Evolutionary conservation across 2,797 vertebrate genomes (phyloP).

Genomic region (Serranus cabrilla): DNA sequence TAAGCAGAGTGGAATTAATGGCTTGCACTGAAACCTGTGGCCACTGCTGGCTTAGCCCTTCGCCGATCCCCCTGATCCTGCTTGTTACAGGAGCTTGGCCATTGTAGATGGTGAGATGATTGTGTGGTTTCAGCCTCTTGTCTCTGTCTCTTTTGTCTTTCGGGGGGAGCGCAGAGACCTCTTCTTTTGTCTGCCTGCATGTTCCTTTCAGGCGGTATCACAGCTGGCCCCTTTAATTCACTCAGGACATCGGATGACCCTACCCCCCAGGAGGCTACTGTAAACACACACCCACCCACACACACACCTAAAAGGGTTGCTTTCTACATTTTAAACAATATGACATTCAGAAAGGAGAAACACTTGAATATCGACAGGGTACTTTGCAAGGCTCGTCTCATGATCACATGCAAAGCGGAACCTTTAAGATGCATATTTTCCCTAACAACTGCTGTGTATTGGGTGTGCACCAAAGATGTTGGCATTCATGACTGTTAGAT

Average conservation of each 20-base stretch:
- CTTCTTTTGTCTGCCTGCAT: conserved; percentile 85
- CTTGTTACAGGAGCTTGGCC: conserved; percentile 85
- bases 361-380: not conserved
- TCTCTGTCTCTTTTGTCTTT: conserved; percentile 87
- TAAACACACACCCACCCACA: conserved; percentile 75
- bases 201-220: conserved; percentile 93
- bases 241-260: conserved; percentile 78
- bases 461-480: not conserved
- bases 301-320: conserved; percentile 29
- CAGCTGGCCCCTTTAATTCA: conserved; percentile 94
- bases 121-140: conserved; percentile 85
- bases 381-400: not conserved
- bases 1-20: conserved; percentile 88
- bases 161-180: conserved; percentile 75
- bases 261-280: conserved; percentile 83
- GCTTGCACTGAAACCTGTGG: conserved; percentile 84
- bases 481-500: not conserved
- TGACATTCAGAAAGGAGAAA: not conserved
- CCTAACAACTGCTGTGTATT: not conserved
- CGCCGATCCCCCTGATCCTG: conserved; percentile 84
- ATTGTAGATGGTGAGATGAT: conserved; percentile 87
- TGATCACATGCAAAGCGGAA: not conserved
- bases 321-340: conserved; percentile 21
- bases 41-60: conserved; percentile 80
- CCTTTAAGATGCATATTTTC: not conserved